Conservation (phyloP, 1,140 invertebrate species). For the Phocides pigmalion region DNA sequence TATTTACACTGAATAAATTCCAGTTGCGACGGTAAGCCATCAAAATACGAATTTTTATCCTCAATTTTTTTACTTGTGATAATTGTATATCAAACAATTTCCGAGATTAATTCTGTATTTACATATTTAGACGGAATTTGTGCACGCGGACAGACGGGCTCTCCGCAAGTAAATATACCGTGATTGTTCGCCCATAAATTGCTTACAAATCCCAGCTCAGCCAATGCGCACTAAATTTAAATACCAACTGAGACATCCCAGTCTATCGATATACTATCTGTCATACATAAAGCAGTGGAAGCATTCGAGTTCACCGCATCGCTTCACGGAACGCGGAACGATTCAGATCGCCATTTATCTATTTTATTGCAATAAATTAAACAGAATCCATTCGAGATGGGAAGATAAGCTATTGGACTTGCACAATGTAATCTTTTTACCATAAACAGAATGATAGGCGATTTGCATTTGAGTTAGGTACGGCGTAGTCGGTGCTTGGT, state of each 20-base stretch:
- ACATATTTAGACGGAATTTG: too few relatives aligned
- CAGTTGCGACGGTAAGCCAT: too few relatives aligned
- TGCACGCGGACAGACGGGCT: too few relatives aligned
- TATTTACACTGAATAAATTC: too few relatives aligned
- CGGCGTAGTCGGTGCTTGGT: constrained; percentile 46
- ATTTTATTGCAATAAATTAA: constrained; percentile 82
- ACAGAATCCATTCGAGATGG: constrained; percentile 67
- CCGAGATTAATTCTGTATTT: too few relatives aligned
- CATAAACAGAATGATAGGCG: constrained; percentile 68
- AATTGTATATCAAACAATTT: too few relatives aligned
- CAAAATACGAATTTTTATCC: too few relatives aligned
- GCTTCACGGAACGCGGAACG: constrained; percentile 67
- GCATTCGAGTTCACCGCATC: constrained; percentile 18
- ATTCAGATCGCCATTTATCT: constrained; percentile 71
- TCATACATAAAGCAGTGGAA: constrained; percentile 48
- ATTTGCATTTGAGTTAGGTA: constrained; percentile 77
- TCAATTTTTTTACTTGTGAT: too few relatives aligned
- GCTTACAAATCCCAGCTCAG: not conserved
- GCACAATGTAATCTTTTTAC: constrained; percentile 82
- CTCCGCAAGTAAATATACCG: not conserved
- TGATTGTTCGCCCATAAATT: constrained; percentile 3
- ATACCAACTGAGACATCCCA: constrained; percentile 32
- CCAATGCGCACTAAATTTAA: constrained; percentile 33
- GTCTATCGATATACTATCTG: constrained; percentile 40
- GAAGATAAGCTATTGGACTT: constrained; percentile 72